A percentile compares a stretch with the other conserved stretches of the same genome.
phyloP scores from a whole-genome alignment of 2,797 vertebrate genomes.

The Tapera naevia region DNA sequence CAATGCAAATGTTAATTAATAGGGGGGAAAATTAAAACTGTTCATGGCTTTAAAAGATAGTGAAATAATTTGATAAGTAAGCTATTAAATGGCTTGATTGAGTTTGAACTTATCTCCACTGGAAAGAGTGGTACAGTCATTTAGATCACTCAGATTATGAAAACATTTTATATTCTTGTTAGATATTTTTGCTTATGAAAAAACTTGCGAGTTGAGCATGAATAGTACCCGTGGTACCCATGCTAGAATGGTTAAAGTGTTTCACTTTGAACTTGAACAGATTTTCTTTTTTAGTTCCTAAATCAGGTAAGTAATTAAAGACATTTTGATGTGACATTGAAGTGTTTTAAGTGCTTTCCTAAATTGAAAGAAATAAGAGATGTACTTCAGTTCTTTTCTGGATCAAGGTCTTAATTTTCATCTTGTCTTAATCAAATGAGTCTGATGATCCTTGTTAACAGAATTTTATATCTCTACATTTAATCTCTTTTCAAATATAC shows the following conservation, averaged over 20 bases:
- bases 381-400: background rate
- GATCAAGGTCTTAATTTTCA: background rate
- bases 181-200: background rate
- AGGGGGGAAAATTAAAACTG: background rate
- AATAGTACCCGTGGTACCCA: background rate
- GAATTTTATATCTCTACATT: background rate
- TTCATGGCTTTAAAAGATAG: slow-evolving; percentile 8
- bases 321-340: background rate
- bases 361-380: background rate
- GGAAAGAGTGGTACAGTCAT: background rate
- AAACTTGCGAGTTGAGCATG: background rate
- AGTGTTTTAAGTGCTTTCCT: background rate
- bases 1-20: slow-evolving; percentile 10
- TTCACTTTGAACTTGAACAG: background rate
- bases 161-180: background rate
- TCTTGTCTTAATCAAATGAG: background rate
- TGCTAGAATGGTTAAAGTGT: background rate
- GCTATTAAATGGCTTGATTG: background rate
- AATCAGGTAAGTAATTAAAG: background rate
- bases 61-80: background rate
- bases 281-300: background rate
- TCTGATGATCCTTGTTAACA: background rate
- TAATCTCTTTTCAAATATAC: background rate
- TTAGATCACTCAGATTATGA: background rate
- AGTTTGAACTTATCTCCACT: background rate